Conservation (phyloP, 2,888 invertebrate genomes). For the Mesodorylaimus sp. region DNA sequence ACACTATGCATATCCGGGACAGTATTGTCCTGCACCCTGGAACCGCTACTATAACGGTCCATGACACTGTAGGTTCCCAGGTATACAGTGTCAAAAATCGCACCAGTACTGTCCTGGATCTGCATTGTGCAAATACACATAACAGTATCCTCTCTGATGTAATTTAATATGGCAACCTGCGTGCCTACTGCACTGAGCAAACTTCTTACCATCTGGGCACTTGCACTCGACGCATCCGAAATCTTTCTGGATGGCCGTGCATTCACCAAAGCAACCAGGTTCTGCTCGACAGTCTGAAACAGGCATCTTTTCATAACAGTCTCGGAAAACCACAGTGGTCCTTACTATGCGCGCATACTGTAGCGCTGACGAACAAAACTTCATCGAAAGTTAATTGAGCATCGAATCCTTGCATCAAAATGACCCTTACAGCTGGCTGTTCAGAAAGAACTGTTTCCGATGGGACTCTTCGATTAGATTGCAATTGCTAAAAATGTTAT, state of each 20-base stretch:
- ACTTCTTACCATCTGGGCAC: not conserved
- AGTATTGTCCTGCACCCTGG: no score
- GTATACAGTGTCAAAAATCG: no score
- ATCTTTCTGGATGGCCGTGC: not conserved
- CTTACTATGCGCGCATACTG: constrained; percentile 4
- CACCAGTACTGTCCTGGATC: no score
- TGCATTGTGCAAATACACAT: no score
- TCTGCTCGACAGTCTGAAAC: not conserved
- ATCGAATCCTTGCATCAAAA: not conserved
- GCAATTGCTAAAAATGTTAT: not conserved
- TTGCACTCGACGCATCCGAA: not conserved
- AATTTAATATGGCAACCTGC: no score
- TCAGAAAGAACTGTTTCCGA: not conserved
- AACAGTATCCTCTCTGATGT: no score
- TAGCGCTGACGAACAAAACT: not conserved
- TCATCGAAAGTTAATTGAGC: constrained; percentile 3
- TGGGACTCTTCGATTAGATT: not conserved
- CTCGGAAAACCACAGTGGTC: not conserved
- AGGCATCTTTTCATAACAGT: not conserved
- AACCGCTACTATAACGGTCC: no score
- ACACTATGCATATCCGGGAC: no score
- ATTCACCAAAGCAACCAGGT: not conserved
- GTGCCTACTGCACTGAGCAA: no score
- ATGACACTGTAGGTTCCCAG: no score
- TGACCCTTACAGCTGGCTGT: not conserved